Evolutionary conservation across 2,888 invertebrate species (phyloP).

Genomic region (Achlya flavicornis): DNA sequence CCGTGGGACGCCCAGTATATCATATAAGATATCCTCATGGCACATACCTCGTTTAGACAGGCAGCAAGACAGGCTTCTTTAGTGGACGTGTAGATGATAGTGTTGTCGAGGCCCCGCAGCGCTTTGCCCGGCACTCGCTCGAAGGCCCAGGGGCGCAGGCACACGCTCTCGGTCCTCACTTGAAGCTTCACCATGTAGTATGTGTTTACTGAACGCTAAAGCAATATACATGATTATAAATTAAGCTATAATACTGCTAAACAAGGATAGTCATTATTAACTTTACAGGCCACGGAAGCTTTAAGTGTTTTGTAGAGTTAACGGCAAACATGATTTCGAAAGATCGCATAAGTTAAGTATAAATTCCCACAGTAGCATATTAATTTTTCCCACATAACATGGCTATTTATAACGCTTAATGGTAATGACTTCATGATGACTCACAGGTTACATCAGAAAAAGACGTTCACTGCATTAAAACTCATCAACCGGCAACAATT

Average conservation of each 20-base stretch:
- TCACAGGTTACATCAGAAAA: conserved; percentile 9
- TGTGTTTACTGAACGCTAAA: conserved; percentile 92
- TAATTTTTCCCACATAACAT: conserved; percentile 15
- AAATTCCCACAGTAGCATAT: conserved; percentile 3
- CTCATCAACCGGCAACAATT: conserved; percentile 19
- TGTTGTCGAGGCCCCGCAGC: conserved; percentile 94
- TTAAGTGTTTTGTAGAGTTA: background rate
- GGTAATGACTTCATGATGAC: conserved; percentile 14
- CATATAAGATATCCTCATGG: background rate
- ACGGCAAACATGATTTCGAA: conserved; percentile 9
- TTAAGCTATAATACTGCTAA: background rate
- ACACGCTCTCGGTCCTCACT: conserved; percentile 95
- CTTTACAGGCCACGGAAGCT: background rate
- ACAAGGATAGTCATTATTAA: background rate
- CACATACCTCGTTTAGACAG: conserved; percentile 92
- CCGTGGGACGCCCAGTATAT: no score
- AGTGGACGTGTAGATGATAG: conserved; percentile 95
- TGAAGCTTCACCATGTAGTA: conserved; percentile 98
- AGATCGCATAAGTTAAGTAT: conserved; percentile 2
- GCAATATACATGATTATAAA: conserved; percentile 9
- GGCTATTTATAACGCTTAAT: conserved; percentile 10
- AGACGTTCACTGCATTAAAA: conserved; percentile 9
- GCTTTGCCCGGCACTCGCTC: conserved; percentile 97
- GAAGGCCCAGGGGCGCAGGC: conserved; percentile 95
- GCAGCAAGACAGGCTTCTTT: conserved; percentile 97